Evolutionary conservation across 1,140 invertebrate species (phyloP), one percentile per base, ranked within the genome.

Genomic region (Oncopeltus fasciatus): DNA sequence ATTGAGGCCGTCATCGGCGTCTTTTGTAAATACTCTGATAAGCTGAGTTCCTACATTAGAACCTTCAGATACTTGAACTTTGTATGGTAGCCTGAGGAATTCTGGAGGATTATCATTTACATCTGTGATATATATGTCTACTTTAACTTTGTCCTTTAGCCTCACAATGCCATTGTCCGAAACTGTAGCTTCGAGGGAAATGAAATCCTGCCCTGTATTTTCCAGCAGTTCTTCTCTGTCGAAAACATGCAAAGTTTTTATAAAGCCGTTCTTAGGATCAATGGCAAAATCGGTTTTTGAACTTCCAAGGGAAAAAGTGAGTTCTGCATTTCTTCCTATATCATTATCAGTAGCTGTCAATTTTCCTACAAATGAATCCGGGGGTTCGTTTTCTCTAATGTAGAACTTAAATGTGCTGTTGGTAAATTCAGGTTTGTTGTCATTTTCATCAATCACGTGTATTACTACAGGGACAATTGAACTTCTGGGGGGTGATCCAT

Each of bases 401-500:
- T 81, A 84, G 70, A 93, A 92, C 44, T 82, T 83, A 70, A 92
- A 92, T 2, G 87, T 92, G 4, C 81, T 81, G 68, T 93, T 93
- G 1, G 81, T 85, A 71, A 92, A 92, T 69, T 87, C 81, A 0
- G 95, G 95, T 18, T 84, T 81, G 71, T 98, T 97, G 73, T 98
- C 95, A 72, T 98, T 98, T 73, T 93, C 93, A 75, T 98, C 95
- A 31, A 92, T 84, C 1, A 98, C 83, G 70, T 95, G 88, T 47
- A 98, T 85, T 1, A 92, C 83, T 0, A 97, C 83, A 1, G 88
- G 85, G 0, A 92, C 89, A 4, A 85, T 79, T 0, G 91, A 91
- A 44, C 83, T 87, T 65, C 90, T 77, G 1, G 81, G 75, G 1
- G 88, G 85, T 29, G 73, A 72, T 0, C 90, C 91, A 49, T 84